Evolutionary conservation across 2,113 vertebrate species (phyloP).

Genomic region (Gallinago undulata): DNA sequence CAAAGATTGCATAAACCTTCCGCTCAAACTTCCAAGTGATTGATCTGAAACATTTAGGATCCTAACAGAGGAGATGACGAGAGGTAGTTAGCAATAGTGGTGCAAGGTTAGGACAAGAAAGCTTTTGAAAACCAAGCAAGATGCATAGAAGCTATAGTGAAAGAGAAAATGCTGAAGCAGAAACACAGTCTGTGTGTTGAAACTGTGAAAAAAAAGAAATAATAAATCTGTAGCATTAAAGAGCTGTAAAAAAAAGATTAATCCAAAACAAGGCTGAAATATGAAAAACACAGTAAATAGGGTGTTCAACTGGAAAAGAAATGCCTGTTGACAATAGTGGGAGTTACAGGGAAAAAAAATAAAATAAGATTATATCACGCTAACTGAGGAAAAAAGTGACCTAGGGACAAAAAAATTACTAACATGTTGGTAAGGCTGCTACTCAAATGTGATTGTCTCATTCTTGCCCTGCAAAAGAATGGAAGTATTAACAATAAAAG

Average conservation of each 20-base stretch:
- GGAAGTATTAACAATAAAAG: slow-evolving; percentile 2
- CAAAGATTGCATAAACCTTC: neutral
- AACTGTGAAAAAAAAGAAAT: neutral
- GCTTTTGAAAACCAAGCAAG: neutral
- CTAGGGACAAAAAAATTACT: neutral
- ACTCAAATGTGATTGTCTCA: neutral
- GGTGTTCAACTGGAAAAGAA: neutral
- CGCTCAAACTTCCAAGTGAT: neutral
- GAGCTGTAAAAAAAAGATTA: neutral
- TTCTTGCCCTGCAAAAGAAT: neutral
- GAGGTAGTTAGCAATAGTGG: neutral
- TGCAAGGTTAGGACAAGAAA: neutral
- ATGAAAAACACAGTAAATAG: neutral
- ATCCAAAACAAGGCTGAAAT: neutral
- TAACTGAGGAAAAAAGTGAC: neutral
- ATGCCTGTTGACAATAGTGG: neutral
- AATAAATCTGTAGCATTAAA: neutral
- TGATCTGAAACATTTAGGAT: neutral
- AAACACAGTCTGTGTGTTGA: neutral
- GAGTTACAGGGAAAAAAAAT: neutral
- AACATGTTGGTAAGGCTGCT: slow-evolving; percentile 2
- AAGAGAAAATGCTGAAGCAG: neutral
- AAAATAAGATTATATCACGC: neutral
- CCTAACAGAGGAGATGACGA: neutral
- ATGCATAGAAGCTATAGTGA: neutral